A percentile compares a stretch with the other conserved stretches of the same genome.
phyloP scores from a whole-genome alignment of 2,113 vertebrate species.

The Cisticola juncidis region DNA sequence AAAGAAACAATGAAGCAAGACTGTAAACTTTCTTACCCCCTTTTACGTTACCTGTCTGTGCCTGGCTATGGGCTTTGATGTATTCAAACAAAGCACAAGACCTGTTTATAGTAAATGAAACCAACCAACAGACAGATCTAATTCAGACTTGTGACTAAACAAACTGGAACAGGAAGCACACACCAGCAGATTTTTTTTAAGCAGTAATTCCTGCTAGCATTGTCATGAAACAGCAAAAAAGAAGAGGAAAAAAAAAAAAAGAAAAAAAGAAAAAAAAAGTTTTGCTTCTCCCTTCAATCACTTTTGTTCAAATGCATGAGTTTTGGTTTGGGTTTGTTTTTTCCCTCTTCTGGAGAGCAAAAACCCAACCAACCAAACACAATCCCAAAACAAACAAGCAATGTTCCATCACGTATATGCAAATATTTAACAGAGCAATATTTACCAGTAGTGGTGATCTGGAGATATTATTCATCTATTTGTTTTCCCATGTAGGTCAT shows the following conservation, averaged over 20 bases:
- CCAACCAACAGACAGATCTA: constrained; percentile 61
- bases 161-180: constrained; percentile 77
- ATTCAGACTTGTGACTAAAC: constrained; percentile 70
- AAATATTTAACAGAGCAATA: not conserved
- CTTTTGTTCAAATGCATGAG: not conserved
- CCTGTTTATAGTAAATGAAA: constrained; percentile 60
- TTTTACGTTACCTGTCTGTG: constrained; percentile 54
- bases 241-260: not conserved
- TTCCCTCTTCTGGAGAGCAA: not conserved
- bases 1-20: constrained; percentile 7
- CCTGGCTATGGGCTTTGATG: constrained; percentile 54
- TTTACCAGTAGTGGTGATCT: not conserved
- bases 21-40: constrained; percentile 1
- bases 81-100: constrained; percentile 57
- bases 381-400: not conserved
- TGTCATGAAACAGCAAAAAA: constrained; percentile 49
- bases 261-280: not conserved
- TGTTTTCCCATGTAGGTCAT: not conserved
- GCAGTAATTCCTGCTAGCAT: constrained; percentile 70
- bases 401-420: not conserved
- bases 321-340: not conserved
- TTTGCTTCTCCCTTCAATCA: not conserved
- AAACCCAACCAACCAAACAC: not conserved
- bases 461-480: not conserved
- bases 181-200: constrained; percentile 48